Percentiles rank a stretch among this genome's conserved stretches.
These are phyloP conservation scores for Oedothorax gibbosus DNA, from an alignment of 1,140 invertebrate genomes.

Conservation along the genomic window DNA sequence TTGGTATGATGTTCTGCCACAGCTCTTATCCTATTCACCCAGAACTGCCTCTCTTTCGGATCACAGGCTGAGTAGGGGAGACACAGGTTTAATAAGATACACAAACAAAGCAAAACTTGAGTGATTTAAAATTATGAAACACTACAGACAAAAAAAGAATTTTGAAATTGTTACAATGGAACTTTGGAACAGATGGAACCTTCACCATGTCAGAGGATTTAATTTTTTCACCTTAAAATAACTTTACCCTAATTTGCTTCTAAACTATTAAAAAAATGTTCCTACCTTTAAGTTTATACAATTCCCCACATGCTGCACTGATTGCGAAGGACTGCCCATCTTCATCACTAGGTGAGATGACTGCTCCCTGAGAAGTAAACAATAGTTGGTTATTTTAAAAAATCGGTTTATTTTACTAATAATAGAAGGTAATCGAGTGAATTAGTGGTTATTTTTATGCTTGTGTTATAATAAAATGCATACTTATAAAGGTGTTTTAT, in stretches of 20 bases:
- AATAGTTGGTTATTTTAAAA: no score
- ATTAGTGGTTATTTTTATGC: no score
- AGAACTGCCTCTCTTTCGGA: conserved; percentile 91
- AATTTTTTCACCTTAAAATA: background rate
- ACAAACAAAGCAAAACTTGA: no score
- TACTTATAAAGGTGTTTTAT: no score
- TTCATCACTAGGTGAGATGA: conserved; percentile 96
- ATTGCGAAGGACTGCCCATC: conserved; percentile 96
- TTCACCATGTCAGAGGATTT: background rate
- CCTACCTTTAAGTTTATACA: conserved; percentile 78
- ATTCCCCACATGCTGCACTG: conserved; percentile 90
- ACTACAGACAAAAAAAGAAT: background rate
- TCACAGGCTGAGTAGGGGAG: conserved; percentile 76
- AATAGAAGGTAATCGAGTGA: no score
- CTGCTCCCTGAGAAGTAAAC: conserved; percentile 77
- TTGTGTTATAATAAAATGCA: no score
- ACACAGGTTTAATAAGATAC: background rate
- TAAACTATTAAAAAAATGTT: background rate
- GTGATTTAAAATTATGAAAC: background rate
- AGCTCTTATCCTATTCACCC: conserved; percentile 90
- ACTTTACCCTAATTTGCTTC: no score
- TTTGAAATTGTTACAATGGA: background rate
- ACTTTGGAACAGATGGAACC: background rate
- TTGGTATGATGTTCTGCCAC: conserved; percentile 73
- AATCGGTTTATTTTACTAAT: no score